These are phyloP conservation scores for Tetramorium simillimum DNA, from an alignment of 1,140 invertebrate species.

Conservation along the genomic window DNA sequence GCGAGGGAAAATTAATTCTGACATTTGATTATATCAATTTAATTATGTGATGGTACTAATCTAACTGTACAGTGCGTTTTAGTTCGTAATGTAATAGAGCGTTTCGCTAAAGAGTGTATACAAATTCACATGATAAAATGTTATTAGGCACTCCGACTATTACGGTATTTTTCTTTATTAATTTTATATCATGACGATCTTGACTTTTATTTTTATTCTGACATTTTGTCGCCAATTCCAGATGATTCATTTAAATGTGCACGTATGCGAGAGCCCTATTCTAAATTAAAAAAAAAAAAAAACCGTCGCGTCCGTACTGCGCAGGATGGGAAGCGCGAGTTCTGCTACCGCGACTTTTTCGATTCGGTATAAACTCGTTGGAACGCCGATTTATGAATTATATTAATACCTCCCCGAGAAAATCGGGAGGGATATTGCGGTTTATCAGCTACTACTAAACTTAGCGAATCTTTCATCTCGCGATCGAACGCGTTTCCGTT, in stretches of 20 bases:
- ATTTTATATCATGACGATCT: too few species aligned
- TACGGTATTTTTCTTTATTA: too few species aligned
- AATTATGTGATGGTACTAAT: too few species aligned
- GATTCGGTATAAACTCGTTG: background rate
- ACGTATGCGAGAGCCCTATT: background rate
- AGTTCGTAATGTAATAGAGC: too few species aligned
- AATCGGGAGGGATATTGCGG: background rate
- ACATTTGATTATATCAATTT: too few species aligned
- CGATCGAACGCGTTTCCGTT: background rate
- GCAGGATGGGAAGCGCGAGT: background rate
- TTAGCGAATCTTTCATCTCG: constrained; percentile 26
- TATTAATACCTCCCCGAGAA: background rate
- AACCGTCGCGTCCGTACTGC: background rate
- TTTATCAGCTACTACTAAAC: constrained; percentile 10
- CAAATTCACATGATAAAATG: too few species aligned
- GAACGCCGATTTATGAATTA: background rate
- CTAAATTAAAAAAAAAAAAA: too few species aligned
- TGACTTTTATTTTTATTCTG: too few species aligned
- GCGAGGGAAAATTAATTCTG: background rate
- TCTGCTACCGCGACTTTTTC: background rate
- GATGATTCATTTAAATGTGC: background rate
- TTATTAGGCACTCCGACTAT: too few species aligned
- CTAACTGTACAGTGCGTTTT: too few species aligned
- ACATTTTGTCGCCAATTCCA: background rate
- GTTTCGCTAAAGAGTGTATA: too few species aligned